phyloP scores from a whole-genome alignment of 2,888 invertebrate species.

The Gortyna flavago region DNA sequence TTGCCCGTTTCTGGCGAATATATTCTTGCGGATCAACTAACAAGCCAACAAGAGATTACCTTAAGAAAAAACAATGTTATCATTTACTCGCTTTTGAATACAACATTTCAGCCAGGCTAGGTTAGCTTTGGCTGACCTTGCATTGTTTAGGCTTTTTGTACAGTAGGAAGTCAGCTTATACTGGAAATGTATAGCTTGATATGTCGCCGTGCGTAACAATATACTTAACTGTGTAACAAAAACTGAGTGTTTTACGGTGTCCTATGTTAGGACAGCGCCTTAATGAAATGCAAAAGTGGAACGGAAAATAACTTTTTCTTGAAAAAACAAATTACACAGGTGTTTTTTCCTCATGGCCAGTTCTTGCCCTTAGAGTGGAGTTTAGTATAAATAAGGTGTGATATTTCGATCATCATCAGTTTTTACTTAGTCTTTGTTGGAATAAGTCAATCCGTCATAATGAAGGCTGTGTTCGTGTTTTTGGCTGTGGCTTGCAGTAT shows the following conservation, averaged over 20 bases:
- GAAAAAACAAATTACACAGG: not conserved
- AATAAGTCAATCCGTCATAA: slow-evolving; percentile 48
- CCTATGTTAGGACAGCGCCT: not conserved
- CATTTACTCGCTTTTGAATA: too few relatives aligned
- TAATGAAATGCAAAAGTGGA: not conserved
- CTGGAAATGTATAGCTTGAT: too few relatives aligned
- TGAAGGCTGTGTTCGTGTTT: slow-evolving; percentile 68
- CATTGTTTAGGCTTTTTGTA: too few relatives aligned
- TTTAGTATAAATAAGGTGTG: slow-evolving; percentile 33
- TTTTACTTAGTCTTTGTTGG: not conserved
- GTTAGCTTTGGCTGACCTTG: too few relatives aligned
- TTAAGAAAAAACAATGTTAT: too few relatives aligned
- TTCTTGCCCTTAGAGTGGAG: slow-evolving; percentile 34
- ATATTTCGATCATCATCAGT: slow-evolving; percentile 6
- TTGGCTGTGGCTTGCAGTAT: slow-evolving; percentile 56
- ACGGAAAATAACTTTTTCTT: slow-evolving; percentile 32
- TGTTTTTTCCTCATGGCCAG: slow-evolving; percentile 42
- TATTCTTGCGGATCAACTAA: too few relatives aligned
- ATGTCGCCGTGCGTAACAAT: not conserved
- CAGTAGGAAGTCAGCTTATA: too few relatives aligned
- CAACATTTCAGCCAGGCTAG: too few relatives aligned
- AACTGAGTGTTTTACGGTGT: not conserved
- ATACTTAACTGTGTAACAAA: not conserved
- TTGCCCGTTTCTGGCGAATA: too few relatives aligned
- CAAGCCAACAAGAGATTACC: too few relatives aligned